These are phyloP conservation scores for Maniola hyperantus DNA, from an alignment of 2,888 invertebrate genomes.

Conservation along the genomic window DNA sequence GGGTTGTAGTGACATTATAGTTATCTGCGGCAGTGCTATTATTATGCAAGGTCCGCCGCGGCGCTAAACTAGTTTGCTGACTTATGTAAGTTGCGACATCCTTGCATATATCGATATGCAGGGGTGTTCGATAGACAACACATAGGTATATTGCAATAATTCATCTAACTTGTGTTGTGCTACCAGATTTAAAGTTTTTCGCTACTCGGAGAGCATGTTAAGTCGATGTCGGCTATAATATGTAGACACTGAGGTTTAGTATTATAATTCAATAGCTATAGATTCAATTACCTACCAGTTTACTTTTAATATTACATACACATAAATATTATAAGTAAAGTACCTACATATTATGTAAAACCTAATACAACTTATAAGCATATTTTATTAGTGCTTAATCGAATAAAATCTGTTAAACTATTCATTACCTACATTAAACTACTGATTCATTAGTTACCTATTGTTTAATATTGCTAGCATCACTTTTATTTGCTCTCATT, in stretches of 20 bases:
- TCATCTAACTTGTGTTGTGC: conserved; percentile 11
- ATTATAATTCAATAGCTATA: no score
- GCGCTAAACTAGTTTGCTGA: conserved; percentile 38
- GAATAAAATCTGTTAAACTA: neutral
- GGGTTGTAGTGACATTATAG: conserved; percentile 36
- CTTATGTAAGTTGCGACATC: conserved; percentile 37
- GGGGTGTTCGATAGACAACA: conserved; percentile 10
- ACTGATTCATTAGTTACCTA: no score
- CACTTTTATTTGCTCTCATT: neutral
- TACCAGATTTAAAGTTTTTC: neutral
- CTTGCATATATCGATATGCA: conserved; percentile 23
- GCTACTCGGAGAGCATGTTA: neutral
- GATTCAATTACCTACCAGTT: no score
- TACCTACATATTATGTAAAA: neutral
- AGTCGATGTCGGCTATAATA: neutral
- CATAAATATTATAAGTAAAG: no score
- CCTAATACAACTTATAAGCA: no score
- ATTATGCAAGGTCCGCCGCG: conserved; percentile 38
- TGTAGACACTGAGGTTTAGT: no score
- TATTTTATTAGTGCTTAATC: no score
- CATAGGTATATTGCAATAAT: neutral
- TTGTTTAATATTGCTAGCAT: no score
- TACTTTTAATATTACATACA: no score
- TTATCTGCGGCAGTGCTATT: conserved; percentile 23
- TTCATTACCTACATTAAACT: neutral